Evolutionary conservation across 2,113 vertebrate genomes (phyloP).

Genomic region (Chionomys nivalis): DNA sequence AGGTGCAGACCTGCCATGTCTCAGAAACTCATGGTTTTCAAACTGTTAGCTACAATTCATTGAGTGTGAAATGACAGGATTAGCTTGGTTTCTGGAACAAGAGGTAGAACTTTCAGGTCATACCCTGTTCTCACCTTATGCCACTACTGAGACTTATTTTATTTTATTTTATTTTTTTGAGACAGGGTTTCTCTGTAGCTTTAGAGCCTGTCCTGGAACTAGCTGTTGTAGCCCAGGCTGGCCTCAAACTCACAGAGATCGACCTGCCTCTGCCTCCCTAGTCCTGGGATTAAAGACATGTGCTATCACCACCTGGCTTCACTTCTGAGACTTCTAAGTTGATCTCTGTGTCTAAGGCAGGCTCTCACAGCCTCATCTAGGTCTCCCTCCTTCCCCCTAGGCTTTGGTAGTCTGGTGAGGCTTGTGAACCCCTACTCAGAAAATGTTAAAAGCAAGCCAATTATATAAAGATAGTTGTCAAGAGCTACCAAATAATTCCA

Average conservation of each 20-base stretch:
- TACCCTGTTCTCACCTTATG: neutral
- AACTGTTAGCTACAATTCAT: neutral
- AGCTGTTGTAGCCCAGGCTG: too few relatives aligned
- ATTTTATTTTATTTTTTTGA: too few relatives aligned
- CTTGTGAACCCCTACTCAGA: neutral
- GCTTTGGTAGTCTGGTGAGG: neutral
- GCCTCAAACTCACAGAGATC: too few relatives aligned
- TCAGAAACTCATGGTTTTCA: neutral
- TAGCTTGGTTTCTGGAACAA: neutral
- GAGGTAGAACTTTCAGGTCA: neutral
- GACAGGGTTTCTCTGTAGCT: too few relatives aligned
- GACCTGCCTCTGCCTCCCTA: too few relatives aligned
- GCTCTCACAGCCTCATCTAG: neutral
- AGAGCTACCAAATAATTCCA: neutral
- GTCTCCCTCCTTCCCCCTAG: too few relatives aligned
- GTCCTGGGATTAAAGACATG: too few relatives aligned
- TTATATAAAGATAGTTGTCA: constrained; percentile 8
- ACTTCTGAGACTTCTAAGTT: neutral
- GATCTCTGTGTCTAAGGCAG: neutral
- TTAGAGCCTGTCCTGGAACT: too few relatives aligned
- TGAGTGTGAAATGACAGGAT: neutral
- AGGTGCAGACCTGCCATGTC: neutral
- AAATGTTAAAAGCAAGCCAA: constrained; percentile 32
- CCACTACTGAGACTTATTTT: neutral
- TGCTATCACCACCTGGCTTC: accelerated